Base-by-base conservation (phyloP, 1,140 invertebrate genomes). In the Bombus cullumanus region DNA sequence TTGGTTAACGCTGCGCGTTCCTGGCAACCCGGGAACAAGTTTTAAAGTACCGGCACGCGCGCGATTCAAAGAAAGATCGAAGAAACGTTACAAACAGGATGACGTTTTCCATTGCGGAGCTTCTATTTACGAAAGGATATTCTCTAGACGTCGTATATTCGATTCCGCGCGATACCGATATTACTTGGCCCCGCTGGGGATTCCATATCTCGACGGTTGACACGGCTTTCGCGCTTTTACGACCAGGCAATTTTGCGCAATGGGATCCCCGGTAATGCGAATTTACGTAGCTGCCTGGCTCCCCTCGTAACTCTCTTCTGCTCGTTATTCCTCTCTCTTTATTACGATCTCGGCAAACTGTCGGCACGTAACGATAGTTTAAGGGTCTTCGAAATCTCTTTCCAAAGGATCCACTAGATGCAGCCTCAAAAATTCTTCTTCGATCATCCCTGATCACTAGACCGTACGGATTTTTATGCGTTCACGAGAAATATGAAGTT, bases 131-230 rank as follows among this genome's bases (percentile, higher is more conserved):
- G 37, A 59, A 72, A 43, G 66, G 18, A 78, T 53, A 84, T 79
- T 37, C 64, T 34, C 18, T 43, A 37, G 75, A 81, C 53, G n/a
- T 57, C 39, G 66, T 71, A 69, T 71, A 57, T 89, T 85, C 77
- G 88, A 90, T 90, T 86, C 73, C 77, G 31, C 59, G 85, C 37
- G 80, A 83, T 86, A 89, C 85, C 80, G 84, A 86, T 81, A 81
- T 76, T 53, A 68, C 59, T 68, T 28, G 39, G 34, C 43, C 25
- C 69, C 81, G 79, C n/a, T 53, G 57, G n/a, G 88, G 77, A 90
- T 90, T 90, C 77, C 82, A 90, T 89, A 90, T 90, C 85, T 74
- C 88, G 62, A 87, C 74, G 81, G 85, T 90, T 89, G 89, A 90
- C 89, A 87, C 85, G 81, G 89, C 89, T 85, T 85, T 88, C 89